A percentile compares a stretch with the other conserved stretches of the same genome.
Evolutionary conservation across 2,113 vertebrate genomes (phyloP).

Genomic region (Lamprologus speciosus): DNA sequence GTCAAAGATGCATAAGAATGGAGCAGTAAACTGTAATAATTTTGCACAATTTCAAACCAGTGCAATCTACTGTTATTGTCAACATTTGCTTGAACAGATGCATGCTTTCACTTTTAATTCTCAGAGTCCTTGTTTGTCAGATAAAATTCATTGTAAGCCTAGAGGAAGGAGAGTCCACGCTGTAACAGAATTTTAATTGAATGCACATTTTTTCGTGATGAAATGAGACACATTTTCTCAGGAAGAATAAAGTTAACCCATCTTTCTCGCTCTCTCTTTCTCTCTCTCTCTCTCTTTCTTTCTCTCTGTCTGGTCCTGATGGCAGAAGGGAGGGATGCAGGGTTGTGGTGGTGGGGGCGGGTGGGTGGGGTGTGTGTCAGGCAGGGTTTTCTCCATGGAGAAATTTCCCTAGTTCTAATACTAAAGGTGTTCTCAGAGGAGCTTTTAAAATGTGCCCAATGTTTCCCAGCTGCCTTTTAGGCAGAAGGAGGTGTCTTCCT

Average conservation of each 20-base stretch:
- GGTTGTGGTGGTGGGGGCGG: not conserved
- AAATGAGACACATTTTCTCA: not conserved
- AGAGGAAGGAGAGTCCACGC: not conserved
- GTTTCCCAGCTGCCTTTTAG: not conserved
- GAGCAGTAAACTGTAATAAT: not conserved
- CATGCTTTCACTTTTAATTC: not conserved
- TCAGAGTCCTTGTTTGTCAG: not conserved
- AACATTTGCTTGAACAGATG: not conserved
- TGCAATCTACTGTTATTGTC: not conserved
- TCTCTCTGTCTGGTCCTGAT: conserved; percentile 44
- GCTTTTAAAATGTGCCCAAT: conserved; percentile 7
- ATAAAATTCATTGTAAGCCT: not conserved
- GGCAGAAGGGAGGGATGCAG: not conserved
- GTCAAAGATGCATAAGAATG: not conserved
- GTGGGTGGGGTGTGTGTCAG: not conserved
- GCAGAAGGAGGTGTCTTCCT: not conserved
- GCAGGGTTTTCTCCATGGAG: not conserved
- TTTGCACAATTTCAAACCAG: not conserved
- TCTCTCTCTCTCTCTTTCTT: conserved; percentile 15
- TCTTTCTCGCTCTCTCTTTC: conserved; percentile 48
- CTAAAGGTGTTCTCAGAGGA: not conserved
- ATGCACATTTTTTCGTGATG: not conserved
- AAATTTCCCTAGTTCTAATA: not conserved
- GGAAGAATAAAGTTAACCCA: not conserved
- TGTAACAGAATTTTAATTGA: not conserved